These are phyloP conservation scores for Rhipidura dahli DNA, from an alignment of 2,113 vertebrate genomes.

Conservation along the genomic window DNA sequence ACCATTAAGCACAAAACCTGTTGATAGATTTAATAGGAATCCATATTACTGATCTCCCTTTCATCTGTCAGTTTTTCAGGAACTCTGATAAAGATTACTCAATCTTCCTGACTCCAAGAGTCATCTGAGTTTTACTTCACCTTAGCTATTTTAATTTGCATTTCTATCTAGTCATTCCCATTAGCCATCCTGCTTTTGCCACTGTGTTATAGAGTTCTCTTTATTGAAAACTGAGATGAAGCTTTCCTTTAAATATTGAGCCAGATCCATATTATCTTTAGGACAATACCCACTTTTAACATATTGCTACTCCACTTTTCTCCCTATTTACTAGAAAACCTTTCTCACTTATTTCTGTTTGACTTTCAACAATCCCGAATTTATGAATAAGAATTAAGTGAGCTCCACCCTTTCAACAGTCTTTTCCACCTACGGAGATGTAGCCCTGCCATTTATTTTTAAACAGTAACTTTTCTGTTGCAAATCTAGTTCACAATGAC, in stretches of 20 bases:
- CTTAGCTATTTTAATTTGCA: neutral
- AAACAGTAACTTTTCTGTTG: neutral
- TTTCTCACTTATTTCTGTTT: slow-evolving; percentile 9
- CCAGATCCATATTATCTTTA: neutral
- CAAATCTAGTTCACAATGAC: neutral
- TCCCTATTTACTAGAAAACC: neutral
- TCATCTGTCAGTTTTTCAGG: neutral
- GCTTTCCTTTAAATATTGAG: neutral
- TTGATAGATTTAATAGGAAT: neutral
- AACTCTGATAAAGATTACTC: neutral
- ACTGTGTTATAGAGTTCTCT: neutral
- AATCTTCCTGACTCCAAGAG: neutral
- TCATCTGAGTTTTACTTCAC: neutral
- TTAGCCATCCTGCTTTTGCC: neutral
- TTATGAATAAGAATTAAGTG: slow-evolving; percentile 39
- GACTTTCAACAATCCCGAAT: slow-evolving; percentile 1
- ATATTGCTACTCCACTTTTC: neutral
- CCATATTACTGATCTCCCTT: neutral
- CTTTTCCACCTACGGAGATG: neutral
- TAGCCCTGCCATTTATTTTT: slow-evolving; percentile 20
- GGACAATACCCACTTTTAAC: neutral
- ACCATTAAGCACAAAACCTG: neutral
- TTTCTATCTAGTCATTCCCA: neutral
- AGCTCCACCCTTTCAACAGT: neutral
- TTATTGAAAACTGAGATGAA: slow-evolving; percentile 7